Evolutionary conservation across 2,888 invertebrate species (phyloP).

Genomic region (Tetanocera ferruginea): DNA sequence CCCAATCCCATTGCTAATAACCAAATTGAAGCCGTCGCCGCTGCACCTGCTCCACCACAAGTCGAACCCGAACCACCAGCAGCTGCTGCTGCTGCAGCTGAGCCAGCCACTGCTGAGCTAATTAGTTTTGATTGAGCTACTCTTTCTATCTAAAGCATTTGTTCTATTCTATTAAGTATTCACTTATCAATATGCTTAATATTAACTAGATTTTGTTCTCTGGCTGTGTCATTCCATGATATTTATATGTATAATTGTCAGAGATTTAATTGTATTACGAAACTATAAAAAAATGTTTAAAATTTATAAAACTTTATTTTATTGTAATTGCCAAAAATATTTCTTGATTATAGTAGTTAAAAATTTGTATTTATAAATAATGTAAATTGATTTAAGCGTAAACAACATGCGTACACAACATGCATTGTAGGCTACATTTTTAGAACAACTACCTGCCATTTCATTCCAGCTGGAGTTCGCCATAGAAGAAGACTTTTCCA

Average conservation of each 20-base stretch:
- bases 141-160: neutral
- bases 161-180: neutral
- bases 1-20: slow-evolving; percentile 32
- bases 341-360: too few relatives aligned
- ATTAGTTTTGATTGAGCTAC: slow-evolving; percentile 83
- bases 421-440: too few relatives aligned
- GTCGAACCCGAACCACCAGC: slow-evolving; percentile 64
- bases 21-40: slow-evolving; percentile 61
- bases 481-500: too few relatives aligned
- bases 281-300: too few relatives aligned
- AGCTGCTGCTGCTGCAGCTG: slow-evolving; percentile 61
- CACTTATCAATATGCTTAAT: neutral
- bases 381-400: too few relatives aligned
- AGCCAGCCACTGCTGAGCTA: slow-evolving; percentile 80
- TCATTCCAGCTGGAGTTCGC: too few relatives aligned
- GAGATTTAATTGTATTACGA: too few relatives aligned
- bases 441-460: too few relatives aligned
- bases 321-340: too few relatives aligned
- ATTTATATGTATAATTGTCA: neutral
- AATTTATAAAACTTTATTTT: too few relatives aligned
- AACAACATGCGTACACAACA: too few relatives aligned
- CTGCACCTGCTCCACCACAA: slow-evolving; percentile 64
- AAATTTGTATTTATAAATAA: too few relatives aligned
- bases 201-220: neutral
- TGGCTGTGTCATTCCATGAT: slow-evolving; percentile 2